Evolutionary conservation across 2,888 invertebrate genomes (phyloP).

Genomic region (Biston stratarius): DNA sequence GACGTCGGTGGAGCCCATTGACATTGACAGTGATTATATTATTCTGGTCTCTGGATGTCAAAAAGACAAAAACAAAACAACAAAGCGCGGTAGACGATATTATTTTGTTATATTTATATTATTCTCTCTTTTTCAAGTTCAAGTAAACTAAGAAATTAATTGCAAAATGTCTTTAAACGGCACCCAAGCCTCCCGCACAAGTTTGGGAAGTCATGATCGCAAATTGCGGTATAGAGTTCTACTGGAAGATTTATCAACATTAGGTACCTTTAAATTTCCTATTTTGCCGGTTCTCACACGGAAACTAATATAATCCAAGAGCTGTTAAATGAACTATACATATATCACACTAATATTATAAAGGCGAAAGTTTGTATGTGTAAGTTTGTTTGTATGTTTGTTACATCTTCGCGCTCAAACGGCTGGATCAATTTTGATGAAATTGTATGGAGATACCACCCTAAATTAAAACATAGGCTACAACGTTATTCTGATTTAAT

Average conservation of each 20-base stretch:
- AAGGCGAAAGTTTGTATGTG: too few species aligned
- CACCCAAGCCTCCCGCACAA: slow-evolving; percentile 47
- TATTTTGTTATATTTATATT: too few species aligned
- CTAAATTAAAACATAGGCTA: neutral
- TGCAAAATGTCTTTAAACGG: slow-evolving; percentile 45
- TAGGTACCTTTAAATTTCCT: slow-evolving; percentile 52
- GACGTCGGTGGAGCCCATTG: too few species aligned
- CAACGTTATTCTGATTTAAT: too few species aligned
- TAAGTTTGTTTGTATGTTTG: neutral
- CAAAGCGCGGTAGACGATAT: too few species aligned
- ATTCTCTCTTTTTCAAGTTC: neutral
- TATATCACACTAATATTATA: neutral
- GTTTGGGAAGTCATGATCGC: slow-evolving; percentile 63
- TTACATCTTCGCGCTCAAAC: too few species aligned
- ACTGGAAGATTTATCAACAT: slow-evolving; percentile 61
- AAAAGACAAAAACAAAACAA: neutral
- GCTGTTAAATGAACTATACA: neutral
- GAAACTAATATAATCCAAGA: neutral
- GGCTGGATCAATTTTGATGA: too few species aligned
- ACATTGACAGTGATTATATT: too few species aligned
- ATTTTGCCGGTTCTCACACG: neutral
- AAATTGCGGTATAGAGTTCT: slow-evolving; percentile 65
- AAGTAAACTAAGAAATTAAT: neutral
- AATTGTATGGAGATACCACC: neutral
- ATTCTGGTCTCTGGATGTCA: too few species aligned